Evolutionary conservation across 1,140 invertebrate species (phyloP), one percentile per base, ranked within the genome.

Genomic region (Bombus waltoni): DNA sequence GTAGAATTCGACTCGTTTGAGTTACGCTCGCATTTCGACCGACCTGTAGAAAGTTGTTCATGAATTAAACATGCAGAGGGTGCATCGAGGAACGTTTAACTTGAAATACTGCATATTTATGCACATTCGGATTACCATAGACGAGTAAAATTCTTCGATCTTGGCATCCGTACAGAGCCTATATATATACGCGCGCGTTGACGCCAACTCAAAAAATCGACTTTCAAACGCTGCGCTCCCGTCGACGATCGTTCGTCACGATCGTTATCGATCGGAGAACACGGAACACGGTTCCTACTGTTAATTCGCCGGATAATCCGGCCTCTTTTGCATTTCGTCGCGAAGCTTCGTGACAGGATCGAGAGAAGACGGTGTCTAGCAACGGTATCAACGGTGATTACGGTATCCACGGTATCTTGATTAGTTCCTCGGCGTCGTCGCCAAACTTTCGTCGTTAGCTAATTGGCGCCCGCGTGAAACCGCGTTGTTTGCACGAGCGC

Each of bases 381-480:
- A 75, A 68, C 87, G 47, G 72, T 87, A 91, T 91, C 90, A 92
- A 91, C 91, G 83, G 89, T 91, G 93, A 93, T 93, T 93, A 93
- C 89, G 88, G 89, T 88, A 92, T 89, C 89, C 91, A 88, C 85
- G 89, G 89, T 88, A 89, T 93, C 93, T 93, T 92, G 93, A 93
- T 93, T 93, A 92, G 92, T 90, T 93, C 88, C 82, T 84, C 87
- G 91, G 91, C 90, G 92, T 88, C 88, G 92, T 93, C 92, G 92
- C 89, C 84, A 92, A 94, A 94, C 90, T 94, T 94, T 93, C 91
- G 92, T 93, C 92, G 93, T 93, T 93, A 93, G 92, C 92, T 94
- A 94, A 94, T 94, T 94, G 92, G 88, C 89, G 86, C 86, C 88
- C 88, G 89, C 91, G 85, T 89, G 89, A 91, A 88, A 92, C 90